Evolutionary conservation across 2,113 vertebrate genomes (phyloP).

Genomic region (Poicephalus gulielmi): DNA sequence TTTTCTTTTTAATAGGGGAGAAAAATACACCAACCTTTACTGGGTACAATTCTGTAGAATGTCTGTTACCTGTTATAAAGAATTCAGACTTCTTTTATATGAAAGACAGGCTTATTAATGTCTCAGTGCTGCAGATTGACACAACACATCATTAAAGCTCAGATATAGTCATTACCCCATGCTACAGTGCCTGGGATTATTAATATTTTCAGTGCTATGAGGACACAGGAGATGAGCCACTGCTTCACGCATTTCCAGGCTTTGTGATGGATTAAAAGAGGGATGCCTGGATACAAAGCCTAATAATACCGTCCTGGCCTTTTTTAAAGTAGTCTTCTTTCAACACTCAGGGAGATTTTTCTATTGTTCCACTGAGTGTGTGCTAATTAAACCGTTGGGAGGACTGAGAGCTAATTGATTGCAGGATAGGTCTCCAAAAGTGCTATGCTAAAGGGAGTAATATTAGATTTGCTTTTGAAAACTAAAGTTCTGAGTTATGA

Average conservation of each 20-base stretch:
- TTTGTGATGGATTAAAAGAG: conserved; percentile 4
- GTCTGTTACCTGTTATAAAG: neutral
- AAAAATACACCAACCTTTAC: neutral
- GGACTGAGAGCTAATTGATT: conserved; percentile 31
- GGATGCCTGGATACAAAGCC: conserved; percentile 5
- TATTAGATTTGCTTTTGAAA: neutral
- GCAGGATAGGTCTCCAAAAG: neutral
- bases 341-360: neutral
- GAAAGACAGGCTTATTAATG: conserved; percentile 51
- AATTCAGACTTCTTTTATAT: neutral
- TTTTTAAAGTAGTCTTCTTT: neutral
- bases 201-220: conserved; percentile 22
- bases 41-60: neutral
- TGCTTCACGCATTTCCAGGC: neutral
- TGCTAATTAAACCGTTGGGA: conserved; percentile 51
- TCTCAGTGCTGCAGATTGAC: conserved; percentile 25
- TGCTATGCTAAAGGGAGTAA: neutral
- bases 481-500: neutral
- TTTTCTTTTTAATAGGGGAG: neutral
- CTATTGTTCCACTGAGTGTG: neutral
- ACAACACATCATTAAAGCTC: conserved; percentile 56
- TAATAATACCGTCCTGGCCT: neutral
- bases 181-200: conserved; percentile 11
- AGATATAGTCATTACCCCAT: conserved; percentile 36
- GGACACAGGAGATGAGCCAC: conserved; percentile 7